Evolutionary conservation across 2,113 vertebrate species (phyloP).

Genomic region (Dipodomys merriami): DNA sequence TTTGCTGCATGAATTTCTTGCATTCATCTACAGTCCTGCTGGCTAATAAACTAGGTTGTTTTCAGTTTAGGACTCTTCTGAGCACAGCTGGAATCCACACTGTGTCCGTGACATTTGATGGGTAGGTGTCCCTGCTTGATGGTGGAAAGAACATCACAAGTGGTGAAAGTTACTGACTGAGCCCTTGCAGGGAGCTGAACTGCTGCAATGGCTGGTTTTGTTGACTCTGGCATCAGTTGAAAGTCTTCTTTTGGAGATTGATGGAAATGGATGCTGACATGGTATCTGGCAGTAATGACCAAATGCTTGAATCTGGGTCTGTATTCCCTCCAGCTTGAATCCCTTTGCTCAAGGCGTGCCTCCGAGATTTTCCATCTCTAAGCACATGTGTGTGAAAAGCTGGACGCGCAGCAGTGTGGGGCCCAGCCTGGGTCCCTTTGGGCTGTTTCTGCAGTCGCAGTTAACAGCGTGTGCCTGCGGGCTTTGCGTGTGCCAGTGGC

Average conservation of each 20-base stretch:
- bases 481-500: background rate
- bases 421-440: too few relatives aligned
- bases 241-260: background rate
- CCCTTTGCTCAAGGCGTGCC: fast-evolving
- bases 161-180: too few relatives aligned
- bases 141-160: too few relatives aligned
- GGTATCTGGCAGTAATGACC: background rate
- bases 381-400: background rate
- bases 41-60: background rate
- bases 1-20: fast-evolving
- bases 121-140: too few relatives aligned
- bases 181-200: too few relatives aligned
- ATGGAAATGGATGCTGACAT: background rate
- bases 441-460: background rate
- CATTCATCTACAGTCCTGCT: background rate
- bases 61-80: background rate
- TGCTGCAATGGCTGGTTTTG: background rate
- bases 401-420: fast-evolving
- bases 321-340: fast-evolving
- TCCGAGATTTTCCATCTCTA: fast-evolving
- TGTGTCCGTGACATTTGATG: fast-evolving
- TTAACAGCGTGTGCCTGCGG: background rate
- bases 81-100: background rate
- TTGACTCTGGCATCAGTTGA: background rate
- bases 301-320: too few relatives aligned